A percentile compares a stretch with the other conserved stretches of the same genome.
These are phyloP conservation scores for Drosophila algonquin DNA, from an alignment of 2,888 invertebrate species.

Conservation along the genomic window DNA sequence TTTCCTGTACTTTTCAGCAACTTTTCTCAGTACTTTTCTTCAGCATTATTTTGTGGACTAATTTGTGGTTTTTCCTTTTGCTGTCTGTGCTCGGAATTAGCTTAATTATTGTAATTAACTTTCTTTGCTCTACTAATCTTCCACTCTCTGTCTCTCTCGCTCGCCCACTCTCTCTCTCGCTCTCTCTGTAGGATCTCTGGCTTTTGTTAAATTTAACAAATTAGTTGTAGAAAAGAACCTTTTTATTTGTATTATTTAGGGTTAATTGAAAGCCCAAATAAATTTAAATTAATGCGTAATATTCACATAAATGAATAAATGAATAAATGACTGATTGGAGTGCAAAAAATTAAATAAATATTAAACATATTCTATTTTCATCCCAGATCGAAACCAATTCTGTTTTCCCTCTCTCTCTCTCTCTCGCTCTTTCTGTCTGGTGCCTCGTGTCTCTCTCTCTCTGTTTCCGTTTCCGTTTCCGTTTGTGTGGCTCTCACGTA, in stretches of 20 bases:
- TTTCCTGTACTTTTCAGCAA: background rate
- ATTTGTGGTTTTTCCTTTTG: constrained; percentile 66
- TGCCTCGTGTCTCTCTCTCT: constrained; percentile 13
- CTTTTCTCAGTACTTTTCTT: constrained; percentile 34
- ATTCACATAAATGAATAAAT: background rate
- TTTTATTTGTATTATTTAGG: no score
- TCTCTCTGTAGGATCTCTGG: background rate
- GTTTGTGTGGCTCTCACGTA: constrained; percentile 62
- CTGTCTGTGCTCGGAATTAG: constrained; percentile 56
- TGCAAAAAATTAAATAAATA: constrained; percentile 21
- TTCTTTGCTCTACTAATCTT: constrained; percentile 34
- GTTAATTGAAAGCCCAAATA: constrained; percentile 33
- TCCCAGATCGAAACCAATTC: constrained; percentile 46
- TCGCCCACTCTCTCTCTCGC: background rate
- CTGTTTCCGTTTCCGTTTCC: constrained; percentile 61
- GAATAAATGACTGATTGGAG: background rate
- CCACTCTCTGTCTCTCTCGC: background rate
- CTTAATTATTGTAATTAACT: constrained; percentile 72
- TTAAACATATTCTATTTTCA: constrained; percentile 7
- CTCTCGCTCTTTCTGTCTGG: background rate
- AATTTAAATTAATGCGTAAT: constrained; percentile 16
- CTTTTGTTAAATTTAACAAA: no score
- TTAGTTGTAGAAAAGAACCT: no score
- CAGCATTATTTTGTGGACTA: constrained; percentile 56
- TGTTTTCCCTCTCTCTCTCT: constrained; percentile 10